Percentiles rank a stretch among this genome's conserved stretches.
Conservation (phyloP, 2,797 vertebrate species). For the Scomberomorus guttatus region DNA sequence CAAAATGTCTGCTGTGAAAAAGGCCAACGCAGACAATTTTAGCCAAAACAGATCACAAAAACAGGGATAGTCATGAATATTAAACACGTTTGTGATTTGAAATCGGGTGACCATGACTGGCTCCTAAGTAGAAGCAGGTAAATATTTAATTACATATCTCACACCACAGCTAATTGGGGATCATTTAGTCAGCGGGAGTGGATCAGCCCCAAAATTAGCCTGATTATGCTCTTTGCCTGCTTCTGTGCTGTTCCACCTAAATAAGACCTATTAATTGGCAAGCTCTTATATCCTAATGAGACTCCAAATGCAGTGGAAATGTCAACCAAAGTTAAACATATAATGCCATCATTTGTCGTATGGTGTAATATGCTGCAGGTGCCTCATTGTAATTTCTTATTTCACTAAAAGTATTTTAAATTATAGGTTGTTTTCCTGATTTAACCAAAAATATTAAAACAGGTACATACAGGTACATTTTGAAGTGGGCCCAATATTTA, state of each 20-base stretch:
- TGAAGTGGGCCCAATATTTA: not conserved
- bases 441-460: not conserved
- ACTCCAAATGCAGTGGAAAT: constrained; percentile 1
- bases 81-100: not conserved
- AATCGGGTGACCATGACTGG: not conserved
- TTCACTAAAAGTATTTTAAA: not conserved
- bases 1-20: not conserved
- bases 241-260: not conserved
- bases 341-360: not conserved
- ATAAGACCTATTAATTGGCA: too few relatives aligned
- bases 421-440: not conserved
- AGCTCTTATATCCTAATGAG: too few relatives aligned
- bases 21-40: not conserved
- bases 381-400: too few relatives aligned
- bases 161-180: constrained; percentile 23
- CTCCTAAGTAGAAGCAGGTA: constrained; percentile 19
- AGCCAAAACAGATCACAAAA: too few relatives aligned
- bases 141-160: constrained; percentile 10
- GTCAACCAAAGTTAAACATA: not conserved
- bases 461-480: not conserved
- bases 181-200: not conserved
- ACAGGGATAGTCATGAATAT: not conserved
- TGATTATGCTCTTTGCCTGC: constrained; percentile 22
- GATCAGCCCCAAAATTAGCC: constrained; percentile 23
- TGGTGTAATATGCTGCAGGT: not conserved